phyloP scores from a whole-genome alignment of 2,113 vertebrate species.

The Labeo rohita region DNA sequence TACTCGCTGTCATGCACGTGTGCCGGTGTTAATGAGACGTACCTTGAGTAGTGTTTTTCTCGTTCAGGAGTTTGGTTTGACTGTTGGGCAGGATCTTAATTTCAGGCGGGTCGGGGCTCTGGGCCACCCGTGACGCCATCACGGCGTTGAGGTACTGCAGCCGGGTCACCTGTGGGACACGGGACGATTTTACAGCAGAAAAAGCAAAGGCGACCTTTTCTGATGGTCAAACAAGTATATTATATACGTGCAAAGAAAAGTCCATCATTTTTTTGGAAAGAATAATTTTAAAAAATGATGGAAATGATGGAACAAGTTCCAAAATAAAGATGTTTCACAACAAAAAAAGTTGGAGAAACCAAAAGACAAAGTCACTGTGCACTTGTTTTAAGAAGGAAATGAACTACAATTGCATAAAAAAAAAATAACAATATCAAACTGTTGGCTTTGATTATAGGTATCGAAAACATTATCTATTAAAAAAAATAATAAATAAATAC shows the following conservation, averaged over 20 bases:
- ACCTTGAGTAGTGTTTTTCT: constrained; percentile 75
- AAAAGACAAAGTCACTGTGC: too few species aligned
- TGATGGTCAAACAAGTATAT: not conserved
- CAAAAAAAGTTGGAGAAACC: not conserved
- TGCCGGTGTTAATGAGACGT: not conserved
- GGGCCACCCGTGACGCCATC: constrained; percentile 81
- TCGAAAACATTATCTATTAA: too few species aligned
- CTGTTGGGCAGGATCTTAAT: constrained; percentile 85
- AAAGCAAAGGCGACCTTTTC: not conserved
- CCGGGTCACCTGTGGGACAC: constrained; percentile 79
- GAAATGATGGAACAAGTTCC: not conserved
- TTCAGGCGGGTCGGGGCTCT: constrained; percentile 78
- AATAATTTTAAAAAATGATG: too few species aligned
- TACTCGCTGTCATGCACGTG: not conserved
- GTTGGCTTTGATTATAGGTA: not conserved
- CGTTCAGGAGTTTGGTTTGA: constrained; percentile 85
- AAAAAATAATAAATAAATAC: too few species aligned
- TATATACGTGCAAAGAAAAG: not conserved
- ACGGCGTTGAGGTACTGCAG: constrained; percentile 89
- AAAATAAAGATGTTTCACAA: not conserved
- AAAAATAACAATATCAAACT: not conserved
- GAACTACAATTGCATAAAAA: not conserved
- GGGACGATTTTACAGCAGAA: not conserved
- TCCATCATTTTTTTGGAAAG: not conserved
- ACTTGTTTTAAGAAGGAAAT: not conserved